Conservation (phyloP, 1,140 invertebrate species). For the Colletes gigas region DNA sequence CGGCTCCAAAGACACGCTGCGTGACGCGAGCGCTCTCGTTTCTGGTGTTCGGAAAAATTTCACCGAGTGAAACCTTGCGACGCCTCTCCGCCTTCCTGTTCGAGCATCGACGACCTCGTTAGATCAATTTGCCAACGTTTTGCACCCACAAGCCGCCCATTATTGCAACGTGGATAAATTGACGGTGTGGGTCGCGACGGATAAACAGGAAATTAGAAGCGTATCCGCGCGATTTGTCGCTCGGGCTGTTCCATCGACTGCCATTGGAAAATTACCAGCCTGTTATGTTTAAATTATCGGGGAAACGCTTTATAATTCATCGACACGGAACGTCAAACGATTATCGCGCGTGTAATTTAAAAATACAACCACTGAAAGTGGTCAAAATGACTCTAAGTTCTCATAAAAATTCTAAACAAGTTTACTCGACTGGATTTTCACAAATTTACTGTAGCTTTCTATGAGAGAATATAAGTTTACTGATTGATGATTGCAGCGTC, state of each 20-base stretch:
- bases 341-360: too few species aligned
- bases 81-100: conserved; percentile 34
- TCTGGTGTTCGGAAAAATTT: conserved; percentile 49
- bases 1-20: background rate
- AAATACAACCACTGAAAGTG: too few species aligned
- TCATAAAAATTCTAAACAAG: background rate
- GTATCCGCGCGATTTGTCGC: conserved; percentile 37
- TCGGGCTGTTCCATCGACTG: background rate
- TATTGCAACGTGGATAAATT: conserved; percentile 57
- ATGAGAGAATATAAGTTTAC: too few species aligned
- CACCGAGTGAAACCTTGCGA: conserved; percentile 58
- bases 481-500: too few species aligned
- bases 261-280: conserved; percentile 22
- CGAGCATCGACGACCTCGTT: conserved; percentile 61
- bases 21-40: conserved; percentile 4
- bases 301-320: background rate
- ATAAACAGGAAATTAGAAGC: conserved; percentile 66
- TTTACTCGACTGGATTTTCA: background rate
- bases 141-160: conserved; percentile 58
- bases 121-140: conserved; percentile 62
- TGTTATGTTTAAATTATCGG: background rate
- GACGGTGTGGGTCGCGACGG: conserved; percentile 44
- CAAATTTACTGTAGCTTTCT: too few species aligned
- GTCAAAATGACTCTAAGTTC: too few species aligned
- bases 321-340: too few species aligned